Base-by-base conservation (phyloP, 1,140 invertebrate genomes). In the Drosophila kepulauana region DNA sequence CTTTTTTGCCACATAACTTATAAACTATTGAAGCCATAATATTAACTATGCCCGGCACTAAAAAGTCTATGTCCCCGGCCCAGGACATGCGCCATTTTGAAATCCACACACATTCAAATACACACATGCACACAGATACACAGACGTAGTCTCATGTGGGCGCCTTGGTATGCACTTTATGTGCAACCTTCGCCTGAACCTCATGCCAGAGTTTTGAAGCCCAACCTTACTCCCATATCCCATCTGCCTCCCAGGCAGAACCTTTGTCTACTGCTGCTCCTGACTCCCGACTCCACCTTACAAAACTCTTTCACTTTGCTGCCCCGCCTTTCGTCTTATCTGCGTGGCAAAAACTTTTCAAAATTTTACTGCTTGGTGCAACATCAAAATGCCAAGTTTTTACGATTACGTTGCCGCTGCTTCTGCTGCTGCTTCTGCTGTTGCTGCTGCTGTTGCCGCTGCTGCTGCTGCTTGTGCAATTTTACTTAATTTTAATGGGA, bases 401-500 rank as follows among this genome's bases (percentile, higher is more conserved):
- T 89, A 89, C 86, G 85, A 89, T 89, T 90, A 81, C 85, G 70
- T 70, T 75, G 67, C 63, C 28, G 69, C 51, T 56, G 73, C 72
- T 66, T 41, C 70, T 62, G 72, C 78, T 81, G 72, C 72, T 70
- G 84, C 69, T 76, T 75, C 88, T 38, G 73, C 57, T 49, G 62
- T 54, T 66, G 43, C 68, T 67, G 51, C 28, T 35, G 65, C 54
- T 59, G 61, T 65, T 78, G 49, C 64, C 30, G 66, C 65, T 62
- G 43, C 67, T 71, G 57, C 25, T 48, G 72, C 62, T 59, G 59
- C 71, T 78, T 45, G 61, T 89, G 89, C 89, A 91, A 91, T 91
- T 91, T 91, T 91, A 91, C 89, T 91, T 91, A 91, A 91, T 91
- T 91, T 91, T 91, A 91, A 91, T 91, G 89, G 90, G 81, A 89